A percentile compares a stretch with the other conserved stretches of the same genome.
phyloP scores from a whole-genome alignment of 2,113 vertebrate genomes.

The Macquaria ambigua region DNA sequence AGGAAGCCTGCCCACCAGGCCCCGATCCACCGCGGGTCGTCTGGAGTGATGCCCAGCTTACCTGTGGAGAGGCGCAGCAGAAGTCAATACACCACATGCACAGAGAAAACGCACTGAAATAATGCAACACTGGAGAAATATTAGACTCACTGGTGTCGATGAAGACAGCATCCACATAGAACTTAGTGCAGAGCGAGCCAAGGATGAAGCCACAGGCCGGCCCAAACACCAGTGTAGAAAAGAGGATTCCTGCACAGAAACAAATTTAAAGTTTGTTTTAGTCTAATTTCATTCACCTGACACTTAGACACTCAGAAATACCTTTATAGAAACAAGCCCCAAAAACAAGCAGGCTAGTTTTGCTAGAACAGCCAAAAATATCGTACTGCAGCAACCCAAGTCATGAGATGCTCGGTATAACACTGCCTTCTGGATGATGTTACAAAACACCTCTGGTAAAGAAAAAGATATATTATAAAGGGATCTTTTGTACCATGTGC shows the following conservation, averaged over 20 bases:
- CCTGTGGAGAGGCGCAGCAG: slow-evolving; percentile 76
- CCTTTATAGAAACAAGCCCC: background rate
- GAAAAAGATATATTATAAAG: background rate
- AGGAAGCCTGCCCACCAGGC: slow-evolving; percentile 99
- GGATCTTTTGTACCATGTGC: background rate
- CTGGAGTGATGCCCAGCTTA: slow-evolving; percentile 91
- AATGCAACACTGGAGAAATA: background rate
- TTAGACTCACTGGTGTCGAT: slow-evolving; percentile 92
- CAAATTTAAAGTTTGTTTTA: background rate
- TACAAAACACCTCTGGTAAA: background rate
- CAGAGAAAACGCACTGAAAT: background rate
- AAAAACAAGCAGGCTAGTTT: background rate
- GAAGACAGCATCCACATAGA: slow-evolving; percentile 97
- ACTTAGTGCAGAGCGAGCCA: slow-evolving; percentile 98
- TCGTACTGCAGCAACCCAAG: background rate
- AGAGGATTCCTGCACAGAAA: slow-evolving; percentile 91
- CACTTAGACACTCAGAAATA: background rate
- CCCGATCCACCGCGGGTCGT: slow-evolving; percentile 98
- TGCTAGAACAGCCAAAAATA: background rate
- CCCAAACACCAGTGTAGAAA: slow-evolving; percentile 98
- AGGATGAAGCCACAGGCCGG: slow-evolving; percentile 99
- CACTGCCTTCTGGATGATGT: background rate
- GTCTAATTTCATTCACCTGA: background rate
- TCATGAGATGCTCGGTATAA: background rate
- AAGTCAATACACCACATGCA: background rate